phyloP scores from a whole-genome alignment of 2,888 invertebrate genomes.

The Palloptera scutellata region DNA sequence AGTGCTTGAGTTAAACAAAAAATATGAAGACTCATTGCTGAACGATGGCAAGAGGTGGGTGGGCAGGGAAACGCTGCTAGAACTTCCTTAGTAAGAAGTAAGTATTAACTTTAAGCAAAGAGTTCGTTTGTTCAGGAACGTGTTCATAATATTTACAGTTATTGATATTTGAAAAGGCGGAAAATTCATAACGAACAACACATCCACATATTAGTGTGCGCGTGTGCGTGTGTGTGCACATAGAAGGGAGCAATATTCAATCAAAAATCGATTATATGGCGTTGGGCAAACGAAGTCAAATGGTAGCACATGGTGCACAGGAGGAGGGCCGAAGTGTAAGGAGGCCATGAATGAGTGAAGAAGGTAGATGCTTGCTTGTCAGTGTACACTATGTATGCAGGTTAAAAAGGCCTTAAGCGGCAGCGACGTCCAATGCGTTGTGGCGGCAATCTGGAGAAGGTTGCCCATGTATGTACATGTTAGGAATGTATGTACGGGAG shows the following conservation, averaged over 20 bases:
- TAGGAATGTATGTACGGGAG: constrained; percentile 12
- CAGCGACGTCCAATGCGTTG: no score
- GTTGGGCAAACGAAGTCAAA: constrained; percentile 33
- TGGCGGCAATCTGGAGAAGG: no score
- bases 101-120: neutral
- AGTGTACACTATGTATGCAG: constrained; percentile 9
- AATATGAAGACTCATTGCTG: neutral
- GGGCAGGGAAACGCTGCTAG: no score
- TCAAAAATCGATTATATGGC: constrained; percentile 64
- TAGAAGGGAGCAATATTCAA: constrained; percentile 56
- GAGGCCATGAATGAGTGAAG: constrained; percentile 6
- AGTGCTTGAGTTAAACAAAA: constrained; percentile 1
- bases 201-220: constrained; percentile 3
- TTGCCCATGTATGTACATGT: constrained; percentile 31
- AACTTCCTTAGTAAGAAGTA: neutral
- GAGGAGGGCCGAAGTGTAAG: constrained; percentile 2
- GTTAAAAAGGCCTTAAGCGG: constrained; percentile 23
- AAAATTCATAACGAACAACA: constrained; percentile 60
- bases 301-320: constrained; percentile 14
- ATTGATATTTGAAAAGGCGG: constrained; percentile 64
- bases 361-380: neutral
- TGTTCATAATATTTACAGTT: constrained; percentile 64
- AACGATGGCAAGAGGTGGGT: neutral
- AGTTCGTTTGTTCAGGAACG: constrained; percentile 45
- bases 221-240: constrained; percentile 14